Evolutionary conservation across 2,113 vertebrate species (phyloP), one percentile per base, ranked within the genome.

Genomic region (Nannospalax galili): DNA sequence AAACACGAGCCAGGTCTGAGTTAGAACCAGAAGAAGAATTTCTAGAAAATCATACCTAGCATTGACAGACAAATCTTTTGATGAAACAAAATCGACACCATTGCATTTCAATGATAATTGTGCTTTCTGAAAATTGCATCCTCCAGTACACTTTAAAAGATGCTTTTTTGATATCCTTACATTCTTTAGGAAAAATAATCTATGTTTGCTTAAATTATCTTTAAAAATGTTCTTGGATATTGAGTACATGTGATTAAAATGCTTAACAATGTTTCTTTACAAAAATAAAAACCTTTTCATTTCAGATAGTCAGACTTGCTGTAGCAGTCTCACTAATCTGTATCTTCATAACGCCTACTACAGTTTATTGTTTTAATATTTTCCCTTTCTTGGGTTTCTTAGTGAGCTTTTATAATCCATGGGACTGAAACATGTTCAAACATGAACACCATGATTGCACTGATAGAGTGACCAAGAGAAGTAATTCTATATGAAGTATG

Each of bases 311-410:
- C 91, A 80, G 64, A 89, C 1, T 35, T 58, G 64, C 20, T 88
- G 12, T 93, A 90, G 81, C 14, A 91, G 56, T 82, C 11, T 91
- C 81, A 75, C 40, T 93, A 92, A 94, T 96, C 92, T 96, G 9
- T 86, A 92, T 22, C 19, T 48, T 80, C 45, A 70, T 64, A 95
- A 95, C 91, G 8, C 40, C 30, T 82, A 42, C 28, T 91, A 0
- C 16, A 84, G 60, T n/a, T 95, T 84, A 86, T 87, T 94, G 77
- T 93, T 87, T 93, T 91, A 74, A 89, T 67, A 89, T 84, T 95
- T 95, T 93, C 14, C 92, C 56, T 86, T 84, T 70, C 52, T 84
- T 64, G 2, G 20, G 11, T 88, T 92, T 37, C 8, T 81, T 82
- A 84, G 35, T 75, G 20, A 22, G 30, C 5, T 92, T 92, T 94